Evolutionary conservation across 2,888 invertebrate genomes (phyloP).

Genomic region (Apodemia hepburni): DNA sequence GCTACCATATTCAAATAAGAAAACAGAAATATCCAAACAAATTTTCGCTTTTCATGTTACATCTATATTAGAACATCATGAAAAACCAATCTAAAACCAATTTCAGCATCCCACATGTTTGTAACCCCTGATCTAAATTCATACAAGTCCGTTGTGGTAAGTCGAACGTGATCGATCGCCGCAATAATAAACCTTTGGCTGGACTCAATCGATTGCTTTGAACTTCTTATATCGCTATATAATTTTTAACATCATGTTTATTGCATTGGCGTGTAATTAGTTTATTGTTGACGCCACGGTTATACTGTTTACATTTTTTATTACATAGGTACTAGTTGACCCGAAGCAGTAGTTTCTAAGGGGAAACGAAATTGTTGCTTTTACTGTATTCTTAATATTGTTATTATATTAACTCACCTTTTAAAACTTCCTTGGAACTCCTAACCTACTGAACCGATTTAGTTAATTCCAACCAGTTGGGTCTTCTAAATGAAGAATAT

Average conservation of each 20-base stretch:
- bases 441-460: no score
- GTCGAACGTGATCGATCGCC: slow-evolving; percentile 15
- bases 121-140: not conserved
- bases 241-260: not conserved
- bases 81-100: slow-evolving; percentile 10
- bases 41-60: not conserved
- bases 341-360: no score
- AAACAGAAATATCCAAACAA: not conserved
- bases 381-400: no score
- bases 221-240: not conserved
- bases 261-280: no score
- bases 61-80: not conserved
- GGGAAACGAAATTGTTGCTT: no score
- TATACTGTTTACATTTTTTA: no score
- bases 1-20: not conserved
- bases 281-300: no score
- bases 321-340: no score
- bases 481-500: no score
- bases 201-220: slow-evolving; percentile 7
- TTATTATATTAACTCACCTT: no score
- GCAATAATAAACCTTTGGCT: slow-evolving; percentile 13
- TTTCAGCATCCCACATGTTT: not conserved
- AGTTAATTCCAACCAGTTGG: no score
- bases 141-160: not conserved
- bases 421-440: no score